Evolutionary conservation across 1,140 invertebrate genomes (phyloP).

Genomic region (Papilio xuthus): DNA sequence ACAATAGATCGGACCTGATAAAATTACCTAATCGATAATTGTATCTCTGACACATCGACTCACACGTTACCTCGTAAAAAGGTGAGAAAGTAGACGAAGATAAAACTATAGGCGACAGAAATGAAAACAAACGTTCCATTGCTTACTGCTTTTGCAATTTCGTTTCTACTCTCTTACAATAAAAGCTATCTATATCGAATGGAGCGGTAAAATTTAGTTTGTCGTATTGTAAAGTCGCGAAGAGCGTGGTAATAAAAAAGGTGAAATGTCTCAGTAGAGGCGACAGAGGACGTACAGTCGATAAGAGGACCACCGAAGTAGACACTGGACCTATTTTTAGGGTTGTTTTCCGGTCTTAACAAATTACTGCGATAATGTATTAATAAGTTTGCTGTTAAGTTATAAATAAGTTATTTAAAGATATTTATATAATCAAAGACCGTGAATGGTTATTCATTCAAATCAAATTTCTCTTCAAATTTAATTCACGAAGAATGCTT

Average conservation of each 20-base stretch:
- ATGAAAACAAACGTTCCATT: slow-evolving; percentile 23
- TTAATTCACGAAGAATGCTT: too few species aligned
- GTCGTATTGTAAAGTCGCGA: slow-evolving; percentile 68
- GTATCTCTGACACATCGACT: slow-evolving; percentile 77
- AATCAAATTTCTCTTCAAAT: too few species aligned
- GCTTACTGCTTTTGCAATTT: slow-evolving; percentile 41
- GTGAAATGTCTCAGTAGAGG: slow-evolving; percentile 79
- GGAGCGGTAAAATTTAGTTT: slow-evolving; percentile 40
- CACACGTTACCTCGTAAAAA: slow-evolving; percentile 78
- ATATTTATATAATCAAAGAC: neutral
- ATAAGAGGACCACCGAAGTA: slow-evolving; percentile 77
- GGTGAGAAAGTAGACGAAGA: slow-evolving; percentile 78
- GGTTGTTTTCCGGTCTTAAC: slow-evolving; percentile 67
- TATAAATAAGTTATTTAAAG: slow-evolving; percentile 1
- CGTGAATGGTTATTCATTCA: neutral
- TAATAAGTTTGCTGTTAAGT: slow-evolving; percentile 41
- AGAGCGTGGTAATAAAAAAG: slow-evolving; percentile 79
- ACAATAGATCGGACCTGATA: slow-evolving; percentile 76
- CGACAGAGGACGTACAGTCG: slow-evolving; percentile 66
- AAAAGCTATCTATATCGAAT: slow-evolving; percentile 37
- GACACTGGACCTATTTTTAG: slow-evolving; percentile 65
- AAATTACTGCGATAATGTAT: slow-evolving; percentile 50
- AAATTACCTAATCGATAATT: slow-evolving; percentile 80
- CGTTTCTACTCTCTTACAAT: slow-evolving; percentile 43
- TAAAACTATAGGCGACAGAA: slow-evolving; percentile 67